Conservation (phyloP, 2,888 invertebrate genomes). For the Heliconius sara region DNA sequence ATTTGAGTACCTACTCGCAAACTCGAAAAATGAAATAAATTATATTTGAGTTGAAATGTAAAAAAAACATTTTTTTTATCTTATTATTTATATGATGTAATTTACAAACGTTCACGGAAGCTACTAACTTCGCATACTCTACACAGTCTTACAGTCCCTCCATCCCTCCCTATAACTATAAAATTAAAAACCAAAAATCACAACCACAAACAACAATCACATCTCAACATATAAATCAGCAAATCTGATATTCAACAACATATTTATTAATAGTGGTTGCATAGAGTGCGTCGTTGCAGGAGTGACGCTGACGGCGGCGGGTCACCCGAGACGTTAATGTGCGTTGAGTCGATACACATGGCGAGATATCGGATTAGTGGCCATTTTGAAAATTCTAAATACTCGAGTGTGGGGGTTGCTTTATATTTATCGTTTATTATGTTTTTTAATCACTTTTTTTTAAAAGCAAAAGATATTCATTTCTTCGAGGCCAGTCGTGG, state of each 20-base stretch:
- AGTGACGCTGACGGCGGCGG: slow-evolving; percentile 56
- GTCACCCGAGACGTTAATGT: slow-evolving; percentile 81
- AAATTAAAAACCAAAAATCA: background rate
- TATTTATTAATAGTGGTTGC: slow-evolving; percentile 70
- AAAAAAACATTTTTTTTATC: too few relatives aligned
- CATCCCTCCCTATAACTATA: background rate
- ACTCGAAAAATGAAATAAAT: too few relatives aligned
- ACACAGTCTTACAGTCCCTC: background rate
- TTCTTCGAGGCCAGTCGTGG: too few relatives aligned
- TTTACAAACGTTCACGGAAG: too few relatives aligned
- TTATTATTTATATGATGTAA: too few relatives aligned
- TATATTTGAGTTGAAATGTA: too few relatives aligned
- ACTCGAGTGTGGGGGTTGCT: slow-evolving; percentile 26
- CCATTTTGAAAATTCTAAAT: slow-evolving; percentile 52
- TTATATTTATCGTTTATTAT: slow-evolving; percentile 7
- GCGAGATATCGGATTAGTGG: slow-evolving; percentile 67
- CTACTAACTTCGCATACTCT: background rate
- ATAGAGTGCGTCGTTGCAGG: slow-evolving; percentile 54
- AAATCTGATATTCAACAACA: slow-evolving; percentile 42
- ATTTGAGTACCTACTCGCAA: background rate
- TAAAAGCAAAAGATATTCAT: background rate
- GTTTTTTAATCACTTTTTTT: background rate
- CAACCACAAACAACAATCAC: background rate
- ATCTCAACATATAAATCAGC: slow-evolving; percentile 37
- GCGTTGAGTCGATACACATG: slow-evolving; percentile 80